Base-by-base conservation (phyloP, 1,140 invertebrate genomes). In the Apocrypta bakeri region DNA sequence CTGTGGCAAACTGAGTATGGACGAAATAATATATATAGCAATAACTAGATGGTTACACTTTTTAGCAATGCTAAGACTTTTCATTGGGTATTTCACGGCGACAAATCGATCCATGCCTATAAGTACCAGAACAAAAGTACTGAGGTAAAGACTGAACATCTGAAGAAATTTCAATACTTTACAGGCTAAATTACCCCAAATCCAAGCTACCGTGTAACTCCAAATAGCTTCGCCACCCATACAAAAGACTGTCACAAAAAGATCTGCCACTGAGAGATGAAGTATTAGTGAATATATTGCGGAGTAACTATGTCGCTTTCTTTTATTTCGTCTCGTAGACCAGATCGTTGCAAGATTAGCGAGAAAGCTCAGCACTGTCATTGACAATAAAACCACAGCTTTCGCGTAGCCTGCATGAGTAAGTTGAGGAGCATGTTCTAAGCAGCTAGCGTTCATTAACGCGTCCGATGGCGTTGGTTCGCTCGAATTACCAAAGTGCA, bases 81-180 rank as follows among this genome's bases (percentile, higher is more conserved):
- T 95, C 93, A 97, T 95, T 0, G 96, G 96, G 90, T 96, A 96
- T 80, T 95, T 93, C 1, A 97, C 95, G 0, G 96, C 96, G 61
- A 96, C 91, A 92, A 96, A 97, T 74, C 96, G 92, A 87, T 97
- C 96, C 31, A 97, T 92, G 8, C 96, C 96, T 84, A 97, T 97
- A 12, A 97, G 93, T 6, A 97, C 96, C 27, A 97, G 91, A 29
- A 97, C 94, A 88, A 96, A 97, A 0, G 96, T 97, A 64, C 96
- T 97, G n/a, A 97, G 91, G 89, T 97, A 97, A 8, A 97, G 92
- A 73, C 95, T 95, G 87, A 96, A 96, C 94, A 97, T 95, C 90
- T 97, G 96, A 21, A 95, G 89, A 86, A 95, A 97, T 89, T 97
- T 97, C 85, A 97, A 95, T 21, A 96, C 80, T 90, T 97, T 97